phyloP scores from a whole-genome alignment of 1,140 invertebrate species.

The Theocolax elegans region DNA sequence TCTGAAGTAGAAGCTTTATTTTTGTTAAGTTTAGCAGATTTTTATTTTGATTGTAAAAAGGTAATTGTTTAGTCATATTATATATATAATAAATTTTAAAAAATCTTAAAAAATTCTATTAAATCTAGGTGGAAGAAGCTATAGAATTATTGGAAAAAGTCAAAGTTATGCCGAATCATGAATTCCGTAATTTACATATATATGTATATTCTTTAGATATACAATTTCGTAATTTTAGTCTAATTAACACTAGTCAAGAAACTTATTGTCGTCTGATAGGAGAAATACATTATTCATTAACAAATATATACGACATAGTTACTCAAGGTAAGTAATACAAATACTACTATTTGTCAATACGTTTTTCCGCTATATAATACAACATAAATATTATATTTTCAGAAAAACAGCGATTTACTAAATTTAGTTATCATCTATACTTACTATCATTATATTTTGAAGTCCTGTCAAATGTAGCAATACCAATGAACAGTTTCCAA shows the following conservation, averaged over 20 bases:
- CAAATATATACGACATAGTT: slow-evolving; percentile 47
- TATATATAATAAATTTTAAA: neutral
- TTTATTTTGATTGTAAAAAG: slow-evolving; percentile 55
- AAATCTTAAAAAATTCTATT: neutral
- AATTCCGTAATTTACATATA: slow-evolving; percentile 42
- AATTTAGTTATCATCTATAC: no score
- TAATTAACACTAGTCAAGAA: slow-evolving; percentile 48
- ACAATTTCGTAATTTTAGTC: slow-evolving; percentile 49
- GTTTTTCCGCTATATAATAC: no score
- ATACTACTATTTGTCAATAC: no score
- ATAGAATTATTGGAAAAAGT: slow-evolving; percentile 51
- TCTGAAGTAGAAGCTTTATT: slow-evolving; percentile 48
- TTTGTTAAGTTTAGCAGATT: slow-evolving; percentile 58
- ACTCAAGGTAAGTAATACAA: slow-evolving; percentile 44
- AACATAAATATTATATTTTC: slow-evolving; percentile 16
- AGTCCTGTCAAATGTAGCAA: slow-evolving; percentile 32
- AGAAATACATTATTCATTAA: slow-evolving; percentile 47
- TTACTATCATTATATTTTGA: no score
- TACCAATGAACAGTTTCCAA: slow-evolving; percentile 54
- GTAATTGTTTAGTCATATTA: neutral
- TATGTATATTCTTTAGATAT: slow-evolving; percentile 51
- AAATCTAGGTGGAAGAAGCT: slow-evolving; percentile 49
- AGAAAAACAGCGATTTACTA: slow-evolving; percentile 36
- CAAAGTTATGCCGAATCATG: slow-evolving; percentile 43
- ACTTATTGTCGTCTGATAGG: slow-evolving; percentile 52